Conservation (phyloP, 2,113 vertebrate species). For the Condylura cristata region DNA sequence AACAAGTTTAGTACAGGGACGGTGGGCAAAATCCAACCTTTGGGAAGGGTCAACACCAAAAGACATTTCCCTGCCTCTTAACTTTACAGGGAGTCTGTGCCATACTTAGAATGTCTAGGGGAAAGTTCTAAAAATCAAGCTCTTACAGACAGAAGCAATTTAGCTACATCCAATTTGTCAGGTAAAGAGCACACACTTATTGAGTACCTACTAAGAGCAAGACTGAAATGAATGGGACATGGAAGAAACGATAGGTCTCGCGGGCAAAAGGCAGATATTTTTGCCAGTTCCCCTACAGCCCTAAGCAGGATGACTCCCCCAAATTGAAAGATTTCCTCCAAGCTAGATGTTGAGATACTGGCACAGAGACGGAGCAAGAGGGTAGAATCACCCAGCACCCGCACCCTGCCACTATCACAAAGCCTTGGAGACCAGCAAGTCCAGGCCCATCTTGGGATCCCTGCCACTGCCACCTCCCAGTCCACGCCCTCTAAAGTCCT, state of each 20-base stretch:
- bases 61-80: neutral
- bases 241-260: neutral
- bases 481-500: neutral
- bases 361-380: neutral
- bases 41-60: neutral
- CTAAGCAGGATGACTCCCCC: neutral
- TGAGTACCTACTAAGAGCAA: neutral
- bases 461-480: neutral
- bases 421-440: neutral
- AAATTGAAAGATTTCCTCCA: neutral
- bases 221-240: neutral
- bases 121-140: constrained; percentile 26
- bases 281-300: neutral
- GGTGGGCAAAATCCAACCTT: neutral
- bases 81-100: neutral
- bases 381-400: neutral
- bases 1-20: neutral
- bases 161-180: neutral
- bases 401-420: neutral
- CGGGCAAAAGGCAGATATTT: neutral
- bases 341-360: too few species aligned
- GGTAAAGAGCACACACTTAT: neutral
- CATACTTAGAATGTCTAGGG: neutral
- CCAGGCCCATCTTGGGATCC: neutral
- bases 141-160: neutral